phyloP scores from a whole-genome alignment of 2,113 vertebrate genomes.

The Gracilinanus agilis region DNA sequence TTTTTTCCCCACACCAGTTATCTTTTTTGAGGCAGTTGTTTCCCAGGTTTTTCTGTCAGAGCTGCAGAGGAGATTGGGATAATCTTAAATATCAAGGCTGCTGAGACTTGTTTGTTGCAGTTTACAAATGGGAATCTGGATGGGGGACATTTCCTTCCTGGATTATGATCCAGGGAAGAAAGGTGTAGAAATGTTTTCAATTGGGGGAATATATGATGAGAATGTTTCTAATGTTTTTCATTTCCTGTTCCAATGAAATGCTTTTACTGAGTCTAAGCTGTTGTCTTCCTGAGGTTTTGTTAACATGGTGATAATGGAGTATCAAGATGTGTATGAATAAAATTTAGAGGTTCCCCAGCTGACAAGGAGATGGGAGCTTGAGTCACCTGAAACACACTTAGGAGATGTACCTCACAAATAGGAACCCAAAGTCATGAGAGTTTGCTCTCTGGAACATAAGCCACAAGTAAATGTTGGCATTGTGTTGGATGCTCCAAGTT shows the following conservation, averaged over 20 bases:
- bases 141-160: background rate
- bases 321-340: no score
- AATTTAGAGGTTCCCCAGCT: no score
- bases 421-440: no score
- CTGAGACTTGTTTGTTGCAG: background rate
- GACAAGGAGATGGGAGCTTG: no score
- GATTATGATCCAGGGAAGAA: background rate
- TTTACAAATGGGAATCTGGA: background rate
- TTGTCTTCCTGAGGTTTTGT: no score
- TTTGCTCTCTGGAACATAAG: no score
- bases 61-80: background rate
- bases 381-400: no score
- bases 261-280: background rate
- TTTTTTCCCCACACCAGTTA: background rate
- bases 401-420: no score
- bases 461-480: no score
- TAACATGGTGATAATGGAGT: no score
- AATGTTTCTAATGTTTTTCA: background rate
- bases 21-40: background rate
- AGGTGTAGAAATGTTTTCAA: background rate
- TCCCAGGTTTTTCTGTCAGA: background rate
- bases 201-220: background rate
- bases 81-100: background rate
- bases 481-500: no score
- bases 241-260: background rate